These are phyloP conservation scores for Drosophila algonquin DNA, from an alignment of 2,888 invertebrate genomes.

Conservation along the genomic window DNA sequence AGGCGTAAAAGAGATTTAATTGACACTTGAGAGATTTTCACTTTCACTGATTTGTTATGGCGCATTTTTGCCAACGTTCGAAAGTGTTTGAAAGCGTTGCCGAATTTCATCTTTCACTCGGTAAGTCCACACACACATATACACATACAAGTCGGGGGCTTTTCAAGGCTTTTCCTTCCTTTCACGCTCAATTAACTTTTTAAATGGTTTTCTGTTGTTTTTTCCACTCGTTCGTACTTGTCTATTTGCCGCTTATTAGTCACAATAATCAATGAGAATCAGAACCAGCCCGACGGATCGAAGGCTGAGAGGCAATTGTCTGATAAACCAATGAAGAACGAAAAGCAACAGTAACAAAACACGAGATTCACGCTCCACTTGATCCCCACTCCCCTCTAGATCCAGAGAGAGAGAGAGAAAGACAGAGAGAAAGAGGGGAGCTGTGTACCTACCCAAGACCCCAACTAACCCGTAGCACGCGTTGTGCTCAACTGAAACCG, in stretches of 20 bases:
- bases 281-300: slow-evolving; percentile 25
- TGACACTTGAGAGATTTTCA: slow-evolving; percentile 76
- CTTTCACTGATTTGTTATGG: slow-evolving; percentile 74
- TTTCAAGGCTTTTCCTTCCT: slow-evolving; percentile 44
- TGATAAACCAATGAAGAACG: slow-evolving; percentile 34
- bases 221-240: neutral
- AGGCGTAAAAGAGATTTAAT: slow-evolving; percentile 59
- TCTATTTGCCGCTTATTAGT: slow-evolving; percentile 46
- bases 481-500: slow-evolving; percentile 71
- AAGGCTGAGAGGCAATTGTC: slow-evolving; percentile 35
- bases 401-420: slow-evolving; percentile 3
- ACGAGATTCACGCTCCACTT: slow-evolving; percentile 36
- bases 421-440: slow-evolving; percentile 1
- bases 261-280: slow-evolving; percentile 63
- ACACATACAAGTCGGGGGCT: slow-evolving; percentile 41
- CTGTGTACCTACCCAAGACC: slow-evolving; percentile 13
- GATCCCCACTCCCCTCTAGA: neutral
- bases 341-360: slow-evolving; percentile 17
- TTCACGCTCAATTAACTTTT: slow-evolving; percentile 44
- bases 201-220: slow-evolving; percentile 11
- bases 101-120: slow-evolving; percentile 65
- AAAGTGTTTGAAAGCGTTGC: slow-evolving; percentile 63
- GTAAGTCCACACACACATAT: slow-evolving; percentile 30
- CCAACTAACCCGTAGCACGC: slow-evolving; percentile 67
- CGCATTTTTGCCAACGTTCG: slow-evolving; percentile 57